Evolutionary conservation across 2,113 vertebrate genomes (phyloP), one percentile per base, ranked within the genome.

Genomic region (Cottus gobio): DNA sequence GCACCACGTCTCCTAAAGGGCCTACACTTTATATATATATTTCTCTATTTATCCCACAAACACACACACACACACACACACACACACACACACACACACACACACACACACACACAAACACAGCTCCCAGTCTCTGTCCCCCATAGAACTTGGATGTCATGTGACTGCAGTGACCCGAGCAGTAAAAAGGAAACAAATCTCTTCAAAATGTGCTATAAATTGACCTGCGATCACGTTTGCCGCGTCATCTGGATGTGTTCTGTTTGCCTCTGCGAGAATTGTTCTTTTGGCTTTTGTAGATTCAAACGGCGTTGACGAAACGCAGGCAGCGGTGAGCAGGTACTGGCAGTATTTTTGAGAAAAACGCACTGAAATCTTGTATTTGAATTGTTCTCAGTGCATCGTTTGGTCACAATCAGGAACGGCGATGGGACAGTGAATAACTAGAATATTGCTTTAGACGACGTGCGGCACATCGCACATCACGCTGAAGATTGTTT

Each of bases 371-470:
- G 78, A 80, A 72, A 66, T 71, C 50, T 61, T 71, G 34, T 66
- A 3, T 77, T 81, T 83, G 18, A 88, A 50, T 85, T 44, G 22
- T 57, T 79, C 62, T 78, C 76, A 87, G 90, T 87, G 90, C 83
- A 75, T 89, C 44, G 52, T 88, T 92, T 92, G 90, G 93, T 93
- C 92, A 90, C 85, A 90, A 87, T 93, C 80, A 66, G 69, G 61
- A 42, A 70, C 39, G 44, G 71, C 72, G 26, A 70, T 36, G 85
- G 77, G 82, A 86, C 65, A 69, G 70, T 57, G 69, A 71, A 37
- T 54, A 67, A 72, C 42, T 70, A 62, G 44, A 52, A 82, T 88
- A 91, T 92, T 92, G 90, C 90, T 86, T 90, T 85, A 80, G 75
- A 77, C 20, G 65, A 73, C 31, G 79, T 71, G 84, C 48, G 44